Evolutionary conservation across 2,888 invertebrate species (phyloP).

Genomic region (Zaprionus obscuricornis): DNA sequence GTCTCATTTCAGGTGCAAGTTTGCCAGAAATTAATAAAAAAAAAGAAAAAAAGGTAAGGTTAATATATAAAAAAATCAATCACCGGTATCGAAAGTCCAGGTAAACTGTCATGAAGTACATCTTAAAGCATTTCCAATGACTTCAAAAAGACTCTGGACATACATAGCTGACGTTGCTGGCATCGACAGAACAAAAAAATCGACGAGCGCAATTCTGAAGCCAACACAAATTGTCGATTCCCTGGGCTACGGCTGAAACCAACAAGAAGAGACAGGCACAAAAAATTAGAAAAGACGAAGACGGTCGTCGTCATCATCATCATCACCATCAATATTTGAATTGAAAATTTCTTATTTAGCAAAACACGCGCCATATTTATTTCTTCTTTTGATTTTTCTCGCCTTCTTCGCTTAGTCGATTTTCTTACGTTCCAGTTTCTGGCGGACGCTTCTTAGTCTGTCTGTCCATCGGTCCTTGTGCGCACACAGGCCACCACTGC

Average conservation of each 20-base stretch:
- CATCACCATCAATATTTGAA: slow-evolving; percentile 75
- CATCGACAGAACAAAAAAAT: slow-evolving; percentile 28
- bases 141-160: too few relatives aligned
- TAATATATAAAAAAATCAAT: slow-evolving; percentile 69
- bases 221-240: slow-evolving; percentile 37
- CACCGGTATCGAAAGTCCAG: slow-evolving; percentile 50
- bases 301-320: slow-evolving; percentile 22
- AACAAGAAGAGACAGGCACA: slow-evolving; percentile 12
- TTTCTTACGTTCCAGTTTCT: slow-evolving; percentile 34
- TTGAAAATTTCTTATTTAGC: slow-evolving; percentile 74
- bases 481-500: slow-evolving; percentile 31
- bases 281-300: too few relatives aligned
- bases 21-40: slow-evolving; percentile 17
- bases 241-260: slow-evolving; percentile 39
- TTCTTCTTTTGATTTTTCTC: slow-evolving; percentile 73
- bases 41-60: slow-evolving; percentile 46
- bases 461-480: slow-evolving; percentile 13
- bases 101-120: background rate
- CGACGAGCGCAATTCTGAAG: slow-evolving; percentile 21
- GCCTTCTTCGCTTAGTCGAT: slow-evolving; percentile 35
- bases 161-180: slow-evolving; percentile 4
- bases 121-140: too few relatives aligned
- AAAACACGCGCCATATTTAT: slow-evolving; percentile 78
- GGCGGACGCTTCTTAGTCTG: slow-evolving; percentile 8
- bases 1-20: slow-evolving; percentile 11